Evolutionary conservation across 53 echinoderm and acorn worm genomes (phyloP), one percentile per base, ranked within the genome.

Genomic region (Patiria pectinifera): DNA sequence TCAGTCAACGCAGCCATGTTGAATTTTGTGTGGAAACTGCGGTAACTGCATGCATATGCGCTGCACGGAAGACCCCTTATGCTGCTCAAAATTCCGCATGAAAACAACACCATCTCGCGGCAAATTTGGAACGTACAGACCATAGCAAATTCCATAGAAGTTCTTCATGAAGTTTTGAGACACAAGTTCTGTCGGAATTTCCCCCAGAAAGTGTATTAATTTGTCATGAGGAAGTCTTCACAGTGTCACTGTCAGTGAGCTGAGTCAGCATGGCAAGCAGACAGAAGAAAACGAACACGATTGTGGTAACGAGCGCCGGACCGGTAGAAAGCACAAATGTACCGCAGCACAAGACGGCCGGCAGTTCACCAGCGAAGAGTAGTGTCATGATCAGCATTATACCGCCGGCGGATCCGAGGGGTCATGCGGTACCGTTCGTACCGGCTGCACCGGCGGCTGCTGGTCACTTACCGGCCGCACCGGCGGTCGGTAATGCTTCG

Each of bases 1-100:
- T 24, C 59, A 78, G 86, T 63, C 93, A 48, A 23, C 93, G 87
- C 93, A 88, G 93, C 93, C 93, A 93, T 87, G 93, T 92, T 93
- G 88, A 93, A 93, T 87, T 87, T 87, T 69, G 91, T 81, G 22
- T 25, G 60, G 1, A 4, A 35, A 47, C 53, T 53, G 53, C 53
- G 60, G 1, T 1, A 35, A 47, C 53, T 53, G 53, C 53, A 53
- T 53, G 53, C 53, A 53, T n/a, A n/a, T 35, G 53, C 8, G 8
- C 53, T 6, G 53, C 8, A 8, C 8, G 19, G 21, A 48, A 72
- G 94, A 82, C 94, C 94, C 94, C 94, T 94, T 94, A 94, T 94
- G 91, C 91, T 94, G 87, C 91, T 94, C 87, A 76, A 94, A 94
- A 94, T 86, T 81, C 70, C 47, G 19, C 44, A 19, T 26, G 72